A percentile compares a stretch with the other conserved stretches of the same genome.
Conservation (phyloP, 2,888 invertebrate species). For the Malacosoma neustria region DNA sequence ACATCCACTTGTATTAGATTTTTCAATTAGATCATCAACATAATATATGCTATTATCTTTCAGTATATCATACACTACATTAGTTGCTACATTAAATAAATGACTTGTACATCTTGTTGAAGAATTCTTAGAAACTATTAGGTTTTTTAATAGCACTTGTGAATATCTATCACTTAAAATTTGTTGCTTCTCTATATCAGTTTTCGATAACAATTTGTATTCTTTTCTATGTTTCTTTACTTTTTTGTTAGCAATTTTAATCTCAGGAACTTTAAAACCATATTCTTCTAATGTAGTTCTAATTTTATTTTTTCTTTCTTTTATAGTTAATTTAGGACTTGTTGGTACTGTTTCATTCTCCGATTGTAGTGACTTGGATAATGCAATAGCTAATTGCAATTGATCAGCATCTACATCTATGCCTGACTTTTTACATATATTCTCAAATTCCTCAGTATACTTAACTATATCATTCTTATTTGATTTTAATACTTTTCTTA, state of each 20-base stretch:
- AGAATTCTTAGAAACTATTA: slow-evolving; percentile 11
- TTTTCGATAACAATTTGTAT: slow-evolving; percentile 38
- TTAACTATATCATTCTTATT: slow-evolving; percentile 48
- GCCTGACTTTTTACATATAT: slow-evolving; percentile 51
- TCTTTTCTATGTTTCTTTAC: slow-evolving; percentile 29
- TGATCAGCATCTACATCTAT: slow-evolving; percentile 78
- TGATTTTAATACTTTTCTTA: slow-evolving; percentile 40
- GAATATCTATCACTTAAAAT: slow-evolving; percentile 44
- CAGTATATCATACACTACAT: slow-evolving; percentile 32
- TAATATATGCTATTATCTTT: slow-evolving; percentile 51
- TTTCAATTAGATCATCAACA: slow-evolving; percentile 57
- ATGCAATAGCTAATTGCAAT: slow-evolving; percentile 78
- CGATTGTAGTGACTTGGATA: slow-evolving; percentile 74
- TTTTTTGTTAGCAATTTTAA: slow-evolving; percentile 30
- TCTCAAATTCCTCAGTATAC: slow-evolving; percentile 54
- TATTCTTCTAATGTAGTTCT: slow-evolving; percentile 75
- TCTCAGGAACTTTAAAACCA: slow-evolving; percentile 70
- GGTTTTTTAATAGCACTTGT: slow-evolving; percentile 38
- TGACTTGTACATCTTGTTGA: slow-evolving; percentile 7
- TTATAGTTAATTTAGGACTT: slow-evolving; percentile 21
- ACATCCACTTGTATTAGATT: slow-evolving; percentile 45
- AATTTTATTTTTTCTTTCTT: slow-evolving; percentile 47
- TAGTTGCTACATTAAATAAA: slow-evolving; percentile 38
- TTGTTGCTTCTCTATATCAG: slow-evolving; percentile 40
- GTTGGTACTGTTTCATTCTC: slow-evolving; percentile 10